phyloP scores from a whole-genome alignment of 64 coral and sea anemone species.

The Hydrozoanthus tunicans region DNA sequence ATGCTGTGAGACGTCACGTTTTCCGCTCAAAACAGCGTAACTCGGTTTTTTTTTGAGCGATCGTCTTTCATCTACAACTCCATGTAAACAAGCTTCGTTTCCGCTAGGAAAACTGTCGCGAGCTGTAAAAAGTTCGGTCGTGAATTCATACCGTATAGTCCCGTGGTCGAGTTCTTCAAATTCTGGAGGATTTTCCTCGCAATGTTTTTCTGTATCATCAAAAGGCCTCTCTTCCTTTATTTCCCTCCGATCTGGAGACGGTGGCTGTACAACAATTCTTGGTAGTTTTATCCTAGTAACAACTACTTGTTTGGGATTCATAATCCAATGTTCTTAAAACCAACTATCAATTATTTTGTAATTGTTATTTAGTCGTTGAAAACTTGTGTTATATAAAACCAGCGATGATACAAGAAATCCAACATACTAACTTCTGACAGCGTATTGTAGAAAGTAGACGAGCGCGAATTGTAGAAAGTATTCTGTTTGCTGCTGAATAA shows the following conservation, averaged over 20 bases:
- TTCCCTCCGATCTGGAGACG: conserved; percentile 15
- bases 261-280: conserved; percentile 22
- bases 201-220: not conserved
- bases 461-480: too few relatives aligned
- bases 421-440: too few relatives aligned
- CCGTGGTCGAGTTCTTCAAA: not conserved
- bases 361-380: too few relatives aligned
- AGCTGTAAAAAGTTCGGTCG: not conserved
- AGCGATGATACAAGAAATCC: too few relatives aligned
- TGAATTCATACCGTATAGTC: conserved; percentile 31
- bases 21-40: conserved; percentile 5
- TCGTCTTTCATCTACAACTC: conserved; percentile 30
- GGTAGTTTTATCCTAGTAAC: not conserved
- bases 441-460: too few relatives aligned
- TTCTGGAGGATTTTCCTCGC: not conserved
- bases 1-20: conserved; percentile 7
- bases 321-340: not conserved
- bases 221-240: not conserved
- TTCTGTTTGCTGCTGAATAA: too few relatives aligned
- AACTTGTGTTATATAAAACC: too few relatives aligned
- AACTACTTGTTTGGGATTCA: not conserved
- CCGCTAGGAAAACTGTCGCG: not conserved
- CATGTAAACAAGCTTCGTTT: not conserved
- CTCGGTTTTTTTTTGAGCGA: not conserved
- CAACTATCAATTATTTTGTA: not conserved